Conservation (phyloP, 1,140 invertebrate species). For the Latrodectus geometricus region DNA sequence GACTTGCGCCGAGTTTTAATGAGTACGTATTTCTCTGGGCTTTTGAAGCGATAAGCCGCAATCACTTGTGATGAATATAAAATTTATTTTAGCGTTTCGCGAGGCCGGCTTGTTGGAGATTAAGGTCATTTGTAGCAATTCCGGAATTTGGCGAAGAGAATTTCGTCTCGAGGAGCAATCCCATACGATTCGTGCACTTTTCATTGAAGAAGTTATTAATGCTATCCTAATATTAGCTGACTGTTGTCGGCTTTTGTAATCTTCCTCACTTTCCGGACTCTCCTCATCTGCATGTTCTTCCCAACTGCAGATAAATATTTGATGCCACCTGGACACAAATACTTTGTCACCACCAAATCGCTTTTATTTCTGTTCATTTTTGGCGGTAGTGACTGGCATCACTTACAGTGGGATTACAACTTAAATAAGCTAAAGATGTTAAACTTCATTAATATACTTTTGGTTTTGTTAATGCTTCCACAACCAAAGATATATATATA, state of each 20-base stretch:
- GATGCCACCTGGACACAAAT: neutral
- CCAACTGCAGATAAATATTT: neutral
- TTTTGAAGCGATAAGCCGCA: conserved; percentile 50
- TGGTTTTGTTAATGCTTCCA: no score
- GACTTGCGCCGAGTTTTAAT: conserved; percentile 35
- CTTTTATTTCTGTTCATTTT: no score
- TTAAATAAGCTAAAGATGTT: no score
- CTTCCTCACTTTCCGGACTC: neutral
- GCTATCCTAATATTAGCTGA: neutral
- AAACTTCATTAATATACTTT: no score
- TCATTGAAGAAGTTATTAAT: conserved; percentile 2
- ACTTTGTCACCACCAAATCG: no score
- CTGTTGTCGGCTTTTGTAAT: neutral
- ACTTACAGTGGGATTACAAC: no score
- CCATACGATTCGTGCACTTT: neutral
- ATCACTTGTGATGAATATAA: conserved; percentile 44
- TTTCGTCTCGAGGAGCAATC: neutral
- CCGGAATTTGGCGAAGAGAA: neutral
- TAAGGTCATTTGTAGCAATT: conserved; percentile 1
- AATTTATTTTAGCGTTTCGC: conserved; percentile 28
- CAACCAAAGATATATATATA: no score
- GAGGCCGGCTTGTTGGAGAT: neutral
- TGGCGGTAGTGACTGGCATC: no score
- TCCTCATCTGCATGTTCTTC: neutral
- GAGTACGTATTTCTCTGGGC: conserved; percentile 46